Conservation (phyloP, 2,797 vertebrate genomes). For the Chiloscyllium punctatum region DNA sequence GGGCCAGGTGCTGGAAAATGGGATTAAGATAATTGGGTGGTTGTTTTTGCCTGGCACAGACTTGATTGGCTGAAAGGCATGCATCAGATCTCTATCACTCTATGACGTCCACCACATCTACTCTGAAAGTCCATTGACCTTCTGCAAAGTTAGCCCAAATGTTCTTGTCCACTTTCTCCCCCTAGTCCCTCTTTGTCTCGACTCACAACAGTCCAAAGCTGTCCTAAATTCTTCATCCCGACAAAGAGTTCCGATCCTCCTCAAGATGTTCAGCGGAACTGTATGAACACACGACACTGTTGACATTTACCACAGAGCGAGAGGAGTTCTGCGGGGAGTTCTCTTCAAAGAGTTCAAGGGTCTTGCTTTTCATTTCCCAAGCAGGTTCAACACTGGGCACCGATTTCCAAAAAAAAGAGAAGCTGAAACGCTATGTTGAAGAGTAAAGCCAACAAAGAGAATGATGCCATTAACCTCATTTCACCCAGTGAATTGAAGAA, state of each 20-base stretch:
- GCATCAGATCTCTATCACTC: too few species aligned
- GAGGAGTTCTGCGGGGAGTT: too few species aligned
- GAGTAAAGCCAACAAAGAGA: background rate
- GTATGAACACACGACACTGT: background rate
- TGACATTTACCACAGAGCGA: background rate
- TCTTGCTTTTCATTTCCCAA: background rate
- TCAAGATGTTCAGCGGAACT: background rate
- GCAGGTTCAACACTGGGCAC: background rate
- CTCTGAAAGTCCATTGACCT: background rate
- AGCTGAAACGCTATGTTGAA: background rate
- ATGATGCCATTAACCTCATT: constrained; percentile 3
- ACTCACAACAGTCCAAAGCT: background rate
- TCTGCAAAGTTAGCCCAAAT: background rate
- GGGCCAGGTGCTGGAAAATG: too few species aligned
- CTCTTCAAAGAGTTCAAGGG: background rate
- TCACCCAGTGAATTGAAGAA: background rate
- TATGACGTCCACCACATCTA: background rate
- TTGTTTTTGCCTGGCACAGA: too few species aligned
- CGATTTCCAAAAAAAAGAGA: background rate
- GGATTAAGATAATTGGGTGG: too few species aligned
- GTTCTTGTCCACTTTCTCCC: background rate
- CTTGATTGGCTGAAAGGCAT: too few species aligned
- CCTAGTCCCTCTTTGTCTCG: background rate
- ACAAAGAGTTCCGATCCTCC: background rate
- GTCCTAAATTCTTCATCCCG: background rate